Percentiles rank a stretch among this genome's conserved stretches.
These are phyloP conservation scores for Odontophorus gujanensis DNA, from an alignment of 2,113 vertebrate species.

Conservation along the genomic window DNA sequence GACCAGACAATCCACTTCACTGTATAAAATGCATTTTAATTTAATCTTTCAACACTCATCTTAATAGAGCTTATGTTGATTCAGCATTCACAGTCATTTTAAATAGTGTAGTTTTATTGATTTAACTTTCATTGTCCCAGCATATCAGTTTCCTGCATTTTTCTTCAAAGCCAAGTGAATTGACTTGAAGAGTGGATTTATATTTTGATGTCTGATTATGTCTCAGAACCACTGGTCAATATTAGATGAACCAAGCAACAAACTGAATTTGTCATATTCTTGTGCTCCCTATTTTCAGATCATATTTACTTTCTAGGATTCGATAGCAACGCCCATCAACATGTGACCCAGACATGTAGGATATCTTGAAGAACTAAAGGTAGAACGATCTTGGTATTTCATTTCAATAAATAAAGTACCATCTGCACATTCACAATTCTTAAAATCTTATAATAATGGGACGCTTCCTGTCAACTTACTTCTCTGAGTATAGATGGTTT, in stretches of 20 bases:
- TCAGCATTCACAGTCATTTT: not conserved
- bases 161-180: not conserved
- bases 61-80: not conserved
- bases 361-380: not conserved
- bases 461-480: not conserved
- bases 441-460: not conserved
- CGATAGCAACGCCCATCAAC: not conserved
- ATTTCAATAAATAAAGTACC: not conserved
- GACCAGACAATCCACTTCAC: not conserved
- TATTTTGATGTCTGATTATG: not conserved
- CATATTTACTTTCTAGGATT: not conserved
- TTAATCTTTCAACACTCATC: constrained; percentile 7
- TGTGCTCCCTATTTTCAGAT: not conserved
- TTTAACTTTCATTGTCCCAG: not conserved
- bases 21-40: not conserved
- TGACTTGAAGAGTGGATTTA: constrained; percentile 12
- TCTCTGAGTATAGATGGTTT: not conserved
- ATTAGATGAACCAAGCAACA: not conserved
- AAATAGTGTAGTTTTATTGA: not conserved
- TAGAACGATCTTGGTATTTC: not conserved
- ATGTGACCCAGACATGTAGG: not conserved
- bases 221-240: not conserved
- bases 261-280: not conserved
- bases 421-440: not conserved
- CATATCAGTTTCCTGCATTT: not conserved